phyloP scores from a whole-genome alignment of 2,888 invertebrate species.

The Malthinus flaveolus region DNA sequence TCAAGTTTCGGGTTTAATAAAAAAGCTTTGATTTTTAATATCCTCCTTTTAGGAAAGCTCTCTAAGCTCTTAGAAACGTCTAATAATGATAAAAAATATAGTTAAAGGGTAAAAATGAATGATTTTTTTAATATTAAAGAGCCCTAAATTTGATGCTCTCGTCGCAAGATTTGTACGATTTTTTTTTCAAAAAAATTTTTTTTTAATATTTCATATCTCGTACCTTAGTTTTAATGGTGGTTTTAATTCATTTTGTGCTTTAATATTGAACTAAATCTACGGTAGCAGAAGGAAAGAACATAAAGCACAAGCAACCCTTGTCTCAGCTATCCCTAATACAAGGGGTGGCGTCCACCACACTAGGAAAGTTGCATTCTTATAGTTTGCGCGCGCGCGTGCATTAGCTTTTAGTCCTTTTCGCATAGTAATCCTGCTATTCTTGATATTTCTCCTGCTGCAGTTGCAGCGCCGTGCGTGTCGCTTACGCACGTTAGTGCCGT shows the following conservation, averaged over 20 bases:
- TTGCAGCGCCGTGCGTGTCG: slow-evolving; percentile 49
- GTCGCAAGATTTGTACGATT: neutral
- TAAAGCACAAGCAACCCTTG: slow-evolving; percentile 31
- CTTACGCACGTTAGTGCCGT: slow-evolving; percentile 39
- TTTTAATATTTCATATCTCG: slow-evolving; percentile 18
- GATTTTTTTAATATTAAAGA: no score
- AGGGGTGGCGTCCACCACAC: slow-evolving; percentile 34
- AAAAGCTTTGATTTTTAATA: neutral
- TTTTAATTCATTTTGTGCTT: slow-evolving; percentile 31
- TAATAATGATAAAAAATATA: no score
- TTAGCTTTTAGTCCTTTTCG: slow-evolving; percentile 33
- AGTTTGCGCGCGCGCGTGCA: slow-evolving; percentile 54
- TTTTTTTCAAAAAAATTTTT: slow-evolving; percentile 14
- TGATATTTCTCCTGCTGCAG: slow-evolving; percentile 43
- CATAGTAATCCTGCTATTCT: slow-evolving; percentile 35
- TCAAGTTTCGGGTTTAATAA: neutral
- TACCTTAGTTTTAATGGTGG: slow-evolving; percentile 22
- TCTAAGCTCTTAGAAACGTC: no score
- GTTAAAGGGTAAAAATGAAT: no score
- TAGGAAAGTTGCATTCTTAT: slow-evolving; percentile 41
- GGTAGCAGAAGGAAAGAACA: slow-evolving; percentile 31
- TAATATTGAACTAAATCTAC: slow-evolving; percentile 28
- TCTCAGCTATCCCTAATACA: slow-evolving; percentile 26
- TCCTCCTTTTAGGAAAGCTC: neutral
- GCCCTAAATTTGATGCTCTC: neutral